Base-by-base conservation (phyloP, 2,888 invertebrate genomes). In the Palloptera scutellata region DNA sequence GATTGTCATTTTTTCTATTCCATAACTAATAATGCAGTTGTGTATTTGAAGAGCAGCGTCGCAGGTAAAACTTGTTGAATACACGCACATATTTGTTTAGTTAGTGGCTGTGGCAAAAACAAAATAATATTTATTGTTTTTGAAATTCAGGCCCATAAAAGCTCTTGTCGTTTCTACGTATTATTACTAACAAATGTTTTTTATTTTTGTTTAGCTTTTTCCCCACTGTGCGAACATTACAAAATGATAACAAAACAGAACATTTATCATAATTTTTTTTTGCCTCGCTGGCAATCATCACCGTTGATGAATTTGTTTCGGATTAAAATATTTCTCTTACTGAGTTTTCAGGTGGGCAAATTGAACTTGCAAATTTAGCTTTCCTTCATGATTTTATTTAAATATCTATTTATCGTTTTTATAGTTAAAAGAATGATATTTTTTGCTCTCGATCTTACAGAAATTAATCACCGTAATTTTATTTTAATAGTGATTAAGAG, bases 91-190 rank as follows among this genome's bases (percentile, higher is more conserved):
- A 2, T 6, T 30, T 30, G 6, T 4, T 4, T 30, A 30, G 30
- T 30, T 30, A 30, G 30, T 30, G 30, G 30, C 6, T 30, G 30
- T 30, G 30, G 30, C 30, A 30, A 30, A 30, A 30, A 30, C 30
- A 30, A 30, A 30, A n/a, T n/a, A 30, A 30, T 6, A 30, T 4
- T 4, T 4, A 30, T 30, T 30, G 30, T 30, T 2, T 30, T 30
- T 6, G 30, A 30, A 30, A 30, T 30, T 6, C 30, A 30, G 30
- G 30, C 3, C 30, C 30, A 30, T 30, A 30, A 30, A 15, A 12
- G n/a, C 51, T 68, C 60, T 64, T 57, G 64, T 17, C 70, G 51
- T 66, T 68, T 42, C 60, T 61, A n/a, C n/a, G n/a, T n/a, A 12
- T 17, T 52, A 57, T 52, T 61, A 41, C 54, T 61, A 43, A 13